Conservation (phyloP, 64 coral and sea anemone species). For the Montipora sp. region DNA sequence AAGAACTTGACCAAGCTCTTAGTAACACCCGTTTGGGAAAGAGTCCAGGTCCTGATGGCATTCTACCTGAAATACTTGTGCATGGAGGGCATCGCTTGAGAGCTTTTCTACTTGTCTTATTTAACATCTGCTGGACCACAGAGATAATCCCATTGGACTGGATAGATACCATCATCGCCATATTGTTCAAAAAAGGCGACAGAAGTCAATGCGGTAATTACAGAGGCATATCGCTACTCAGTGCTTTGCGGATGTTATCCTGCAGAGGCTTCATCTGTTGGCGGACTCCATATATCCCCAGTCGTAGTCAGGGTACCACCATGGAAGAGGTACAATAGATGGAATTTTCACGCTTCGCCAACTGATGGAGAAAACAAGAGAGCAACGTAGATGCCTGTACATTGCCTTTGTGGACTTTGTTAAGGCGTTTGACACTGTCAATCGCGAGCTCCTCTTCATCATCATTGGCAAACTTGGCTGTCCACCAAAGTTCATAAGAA, state of each 20-base stretch:
- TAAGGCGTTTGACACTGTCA: conserved; percentile 42
- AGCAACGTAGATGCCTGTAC: conserved; percentile 5
- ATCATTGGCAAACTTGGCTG: conserved; percentile 42
- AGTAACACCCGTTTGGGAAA: conserved; percentile 67
- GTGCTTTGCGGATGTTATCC: not conserved
- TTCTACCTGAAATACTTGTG: conserved; percentile 72
- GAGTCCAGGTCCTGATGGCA: conserved; percentile 57
- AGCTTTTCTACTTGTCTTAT: conserved; percentile 59
- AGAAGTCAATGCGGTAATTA: conserved; percentile 53
- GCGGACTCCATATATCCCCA: conserved; percentile 25
- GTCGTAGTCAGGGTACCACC: conserved; percentile 40
- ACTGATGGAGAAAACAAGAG: conserved; percentile 46
- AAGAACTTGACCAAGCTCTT: conserved; percentile 54
- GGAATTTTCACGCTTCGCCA: conserved; percentile 38
- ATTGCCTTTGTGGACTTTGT: not conserved
- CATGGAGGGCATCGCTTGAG: conserved; percentile 65
- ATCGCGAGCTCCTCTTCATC: conserved; percentile 14
- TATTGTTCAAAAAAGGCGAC: conserved; percentile 63
- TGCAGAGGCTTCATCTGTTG: not conserved
- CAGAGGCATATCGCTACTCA: conserved; percentile 49
- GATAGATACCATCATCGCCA: conserved; percentile 44
- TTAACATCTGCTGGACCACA: conserved; percentile 63
- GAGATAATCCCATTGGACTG: conserved; percentile 48
- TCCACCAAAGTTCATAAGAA: conserved; percentile 12
- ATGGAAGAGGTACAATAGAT: conserved; percentile 32